Evolutionary conservation across 2,113 vertebrate genomes (phyloP).

Genomic region (Amphiprion ocellaris): DNA sequence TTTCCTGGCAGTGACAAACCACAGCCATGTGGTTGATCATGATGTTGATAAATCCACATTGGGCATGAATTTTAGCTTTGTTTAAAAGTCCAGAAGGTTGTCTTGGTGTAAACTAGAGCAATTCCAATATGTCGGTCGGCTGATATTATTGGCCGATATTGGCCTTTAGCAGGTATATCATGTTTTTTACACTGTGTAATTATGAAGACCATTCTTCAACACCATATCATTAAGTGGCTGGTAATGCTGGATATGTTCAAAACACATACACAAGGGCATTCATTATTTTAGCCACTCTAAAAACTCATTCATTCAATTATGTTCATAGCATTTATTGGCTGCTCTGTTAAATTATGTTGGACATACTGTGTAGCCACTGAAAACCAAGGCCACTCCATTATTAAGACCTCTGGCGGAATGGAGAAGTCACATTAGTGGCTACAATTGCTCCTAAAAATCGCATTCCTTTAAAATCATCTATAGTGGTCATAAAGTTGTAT

Average conservation of each 20-base stretch:
- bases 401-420: conserved; percentile 64
- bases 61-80: no score
- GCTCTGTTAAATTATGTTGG: conserved; percentile 62
- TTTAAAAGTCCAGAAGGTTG: neutral
- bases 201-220: conserved; percentile 38
- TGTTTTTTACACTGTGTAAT: conserved; percentile 52
- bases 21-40: neutral
- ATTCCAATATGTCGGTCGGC: no score
- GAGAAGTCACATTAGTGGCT: conserved; percentile 68
- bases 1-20: rapidly evolving
- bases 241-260: conserved; percentile 42
- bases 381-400: conserved; percentile 71
- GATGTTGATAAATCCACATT: no score
- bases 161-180: no score
- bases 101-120: no score
- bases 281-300: conserved; percentile 64
- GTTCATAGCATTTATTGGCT: conserved; percentile 46
- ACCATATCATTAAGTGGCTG: conserved; percentile 54
- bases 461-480: conserved; percentile 58
- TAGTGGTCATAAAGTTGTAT: conserved; percentile 77
- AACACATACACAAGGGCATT: conserved; percentile 58
- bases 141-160: no score
- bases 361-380: conserved; percentile 53
- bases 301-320: conserved; percentile 63
- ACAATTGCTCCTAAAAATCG: conserved; percentile 66